Evolutionary conservation across 1,140 invertebrate genomes (phyloP).

Genomic region (Chironomus tepperi): DNA sequence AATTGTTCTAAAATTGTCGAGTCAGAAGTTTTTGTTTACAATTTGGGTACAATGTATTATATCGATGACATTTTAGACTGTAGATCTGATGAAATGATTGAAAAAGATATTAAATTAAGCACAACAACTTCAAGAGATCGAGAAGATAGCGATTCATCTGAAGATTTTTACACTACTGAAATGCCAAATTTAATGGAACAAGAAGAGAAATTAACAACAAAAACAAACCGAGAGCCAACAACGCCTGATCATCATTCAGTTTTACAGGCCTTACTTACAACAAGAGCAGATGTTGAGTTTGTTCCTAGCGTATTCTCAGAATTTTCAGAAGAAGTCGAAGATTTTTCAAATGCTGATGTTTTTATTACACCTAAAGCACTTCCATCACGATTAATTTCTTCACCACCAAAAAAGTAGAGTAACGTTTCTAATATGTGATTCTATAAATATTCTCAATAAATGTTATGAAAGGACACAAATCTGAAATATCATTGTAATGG

Average conservation of each 20-base stretch:
- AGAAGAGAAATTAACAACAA: slow-evolving; percentile 31
- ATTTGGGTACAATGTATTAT: slow-evolving; percentile 52
- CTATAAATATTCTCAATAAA: too few species aligned
- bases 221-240: slow-evolving; percentile 28
- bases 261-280: slow-evolving; percentile 27
- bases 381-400: slow-evolving; percentile 33
- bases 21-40: slow-evolving; percentile 52
- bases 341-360: slow-evolving; percentile 31
- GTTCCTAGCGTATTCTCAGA: slow-evolving; percentile 42
- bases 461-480: too few species aligned
- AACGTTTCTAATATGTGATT: too few species aligned
- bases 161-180: slow-evolving; percentile 22
- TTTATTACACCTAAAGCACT: slow-evolving; percentile 40
- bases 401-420: slow-evolving; percentile 25
- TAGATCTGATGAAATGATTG: slow-evolving; percentile 32
- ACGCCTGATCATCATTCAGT: slow-evolving; percentile 21
- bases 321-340: slow-evolving; percentile 29
- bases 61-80: slow-evolving; percentile 48
- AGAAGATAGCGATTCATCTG: not conserved
- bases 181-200: slow-evolving; percentile 25
- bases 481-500: too few species aligned
- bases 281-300: slow-evolving; percentile 39
- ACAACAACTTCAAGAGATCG: slow-evolving; percentile 32
- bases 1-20: slow-evolving; percentile 48
- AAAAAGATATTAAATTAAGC: slow-evolving; percentile 33